A percentile compares a stretch with the other conserved stretches of the same genome.
These are phyloP conservation scores for Rachycentron canadum DNA, from an alignment of 2,797 vertebrate genomes.

Conservation along the genomic window DNA sequence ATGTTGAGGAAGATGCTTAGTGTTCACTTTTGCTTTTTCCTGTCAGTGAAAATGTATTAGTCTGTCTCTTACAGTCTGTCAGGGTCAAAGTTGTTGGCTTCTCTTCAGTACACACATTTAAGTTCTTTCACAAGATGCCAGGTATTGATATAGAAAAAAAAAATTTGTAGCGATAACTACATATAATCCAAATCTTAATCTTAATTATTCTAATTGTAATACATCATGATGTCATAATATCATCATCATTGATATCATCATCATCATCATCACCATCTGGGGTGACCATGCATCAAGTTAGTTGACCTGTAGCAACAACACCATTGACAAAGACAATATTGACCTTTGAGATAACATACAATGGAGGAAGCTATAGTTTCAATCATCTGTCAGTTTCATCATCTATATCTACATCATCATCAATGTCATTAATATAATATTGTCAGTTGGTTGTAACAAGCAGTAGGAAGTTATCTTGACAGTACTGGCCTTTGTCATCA, in stretches of 20 bases:
- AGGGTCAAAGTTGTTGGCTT: background rate
- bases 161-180: background rate
- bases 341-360: too few species aligned
- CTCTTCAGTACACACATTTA: background rate
- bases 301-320: too few species aligned
- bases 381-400: too few species aligned
- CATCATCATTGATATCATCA: too few species aligned
- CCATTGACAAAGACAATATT: too few species aligned
- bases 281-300: too few species aligned
- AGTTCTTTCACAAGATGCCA: background rate
- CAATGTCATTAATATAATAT: too few species aligned
- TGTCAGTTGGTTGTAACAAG: too few species aligned
- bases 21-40: slow-evolving; percentile 15
- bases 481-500: too few species aligned
- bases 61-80: background rate
- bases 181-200: background rate
- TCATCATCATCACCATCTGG: background rate
- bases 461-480: too few species aligned
- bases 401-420: too few species aligned
- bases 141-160: background rate
- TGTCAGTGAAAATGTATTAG: slow-evolving; percentile 13
- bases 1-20: slow-evolving; percentile 7
- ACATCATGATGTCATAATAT: too few species aligned
- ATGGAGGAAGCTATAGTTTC: background rate
- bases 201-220: background rate